Evolutionary conservation across 1,140 invertebrate species (phyloP).

Genomic region (Procambarus virginalis): DNA sequence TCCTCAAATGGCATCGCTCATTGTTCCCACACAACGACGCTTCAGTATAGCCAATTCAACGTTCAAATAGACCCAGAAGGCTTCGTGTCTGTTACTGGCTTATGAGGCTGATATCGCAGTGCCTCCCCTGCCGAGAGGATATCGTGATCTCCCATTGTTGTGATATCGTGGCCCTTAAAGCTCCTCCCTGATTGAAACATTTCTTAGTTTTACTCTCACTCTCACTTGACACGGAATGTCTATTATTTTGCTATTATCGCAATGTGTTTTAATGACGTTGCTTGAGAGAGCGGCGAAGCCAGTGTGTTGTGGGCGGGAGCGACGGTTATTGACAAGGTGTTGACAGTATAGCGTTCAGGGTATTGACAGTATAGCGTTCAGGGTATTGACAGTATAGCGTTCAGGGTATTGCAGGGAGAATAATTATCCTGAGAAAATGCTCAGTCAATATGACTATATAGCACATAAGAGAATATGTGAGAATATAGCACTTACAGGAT

Average conservation of each 20-base stretch:
- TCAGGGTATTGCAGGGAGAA: too few species aligned
- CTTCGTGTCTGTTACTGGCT: neutral
- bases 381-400: too few species aligned
- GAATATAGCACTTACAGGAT: too few species aligned
- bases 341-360: neutral
- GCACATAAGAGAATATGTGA: too few species aligned
- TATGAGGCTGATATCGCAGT: neutral
- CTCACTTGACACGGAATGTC: neutral
- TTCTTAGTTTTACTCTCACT: neutral
- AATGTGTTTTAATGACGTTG: neutral
- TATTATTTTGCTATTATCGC: neutral
- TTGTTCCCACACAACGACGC: neutral
- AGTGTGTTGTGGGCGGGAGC: too few species aligned
- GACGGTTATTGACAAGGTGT: neutral
- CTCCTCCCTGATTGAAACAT: slow-evolving; percentile 8
- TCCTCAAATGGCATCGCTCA: too few species aligned
- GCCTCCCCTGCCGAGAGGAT: neutral
- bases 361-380: too few species aligned
- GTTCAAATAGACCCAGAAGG: neutral
- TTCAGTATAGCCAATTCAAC: neutral
- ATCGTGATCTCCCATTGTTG: neutral
- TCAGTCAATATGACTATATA: too few species aligned
- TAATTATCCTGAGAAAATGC: too few species aligned
- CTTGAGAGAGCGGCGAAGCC: neutral
- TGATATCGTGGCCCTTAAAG: neutral